Evolutionary conservation across 2,888 invertebrate species (phyloP), one percentile per base, ranked within the genome.

Genomic region (Carpatolechia fugitivella): DNA sequence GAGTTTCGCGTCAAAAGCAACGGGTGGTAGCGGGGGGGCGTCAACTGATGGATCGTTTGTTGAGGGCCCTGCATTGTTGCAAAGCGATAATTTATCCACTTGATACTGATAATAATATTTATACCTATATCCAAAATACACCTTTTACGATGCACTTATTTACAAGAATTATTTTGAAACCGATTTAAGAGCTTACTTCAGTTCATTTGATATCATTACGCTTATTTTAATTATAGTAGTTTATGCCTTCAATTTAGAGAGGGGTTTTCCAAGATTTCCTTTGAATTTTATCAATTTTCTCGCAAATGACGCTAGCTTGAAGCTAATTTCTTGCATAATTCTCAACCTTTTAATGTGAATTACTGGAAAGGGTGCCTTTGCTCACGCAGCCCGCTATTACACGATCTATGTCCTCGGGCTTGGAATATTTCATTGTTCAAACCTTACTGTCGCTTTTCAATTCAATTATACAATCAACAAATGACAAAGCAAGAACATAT

Each of bases 381-480:
- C 18, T 16, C 1, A 1, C 18, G 10, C 2, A 14, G 20, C 4
- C n/a, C 0, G 11, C 11, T 14, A 29, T 50, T 38, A 38, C 10
- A 38, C 3, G 1, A 38, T 38, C 24, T 38, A 54, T 48, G 41
- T 41, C 57, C 57, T 49, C 11, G 7, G 52, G 57, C 57, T n/a
- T 4, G n/a, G 4, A n/a, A 11, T 11, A 11, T n/a, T 11, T 35
- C 13, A n/a, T n/a, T 5, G 13, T n/a, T 2, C 35, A 33, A 33
- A 35, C 35, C n/a, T 1, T 35, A 11, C n/a, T 4, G 6, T 3
- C 6, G 24, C 24, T 4, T 24, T 24, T 3, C 24, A 24, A 4
- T 24, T 24, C 24, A 24, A 47, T 49, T 52, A 36, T 5, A 16
- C 30, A 44, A 59, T 50, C 53, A 65, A 63, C 62, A 61, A 60